A percentile compares a stretch with the other conserved stretches of the same genome.
Evolutionary conservation across 1,140 invertebrate species (phyloP).

Genomic region (Littorina saxatilis): DNA sequence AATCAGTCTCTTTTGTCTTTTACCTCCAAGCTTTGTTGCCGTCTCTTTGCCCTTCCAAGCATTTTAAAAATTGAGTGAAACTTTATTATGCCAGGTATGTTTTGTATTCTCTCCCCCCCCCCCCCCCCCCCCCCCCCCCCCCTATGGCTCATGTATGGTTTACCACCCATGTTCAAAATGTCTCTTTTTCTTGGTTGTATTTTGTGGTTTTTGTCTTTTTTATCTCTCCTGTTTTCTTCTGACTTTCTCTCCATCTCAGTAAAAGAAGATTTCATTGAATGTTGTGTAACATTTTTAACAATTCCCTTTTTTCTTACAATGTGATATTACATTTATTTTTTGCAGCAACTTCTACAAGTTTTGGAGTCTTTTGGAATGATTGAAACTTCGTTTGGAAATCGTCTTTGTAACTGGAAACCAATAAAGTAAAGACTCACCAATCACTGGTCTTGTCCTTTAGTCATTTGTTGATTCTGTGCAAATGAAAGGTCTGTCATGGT

Average conservation of each 20-base stretch:
- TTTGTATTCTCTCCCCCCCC: too few relatives aligned
- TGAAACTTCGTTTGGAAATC: constrained; percentile 13
- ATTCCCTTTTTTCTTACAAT: constrained; percentile 21
- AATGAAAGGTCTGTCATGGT: too few relatives aligned
- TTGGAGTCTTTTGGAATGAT: constrained; percentile 20
- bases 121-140: too few relatives aligned
- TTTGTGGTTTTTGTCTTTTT: neutral
- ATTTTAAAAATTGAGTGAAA: neutral
- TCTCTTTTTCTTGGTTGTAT: too few relatives aligned
- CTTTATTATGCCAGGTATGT: neutral
- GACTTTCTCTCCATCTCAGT: neutral
- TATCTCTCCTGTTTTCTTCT: neutral
- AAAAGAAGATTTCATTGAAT: constrained; percentile 41
- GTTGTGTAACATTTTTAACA: constrained; percentile 43
- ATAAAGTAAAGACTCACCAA: neutral
- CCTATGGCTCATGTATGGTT: too few relatives aligned
- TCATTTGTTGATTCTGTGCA: too few relatives aligned
- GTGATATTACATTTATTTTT: constrained; percentile 26
- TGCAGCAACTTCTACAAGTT: constrained; percentile 16
- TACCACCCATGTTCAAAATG: too few relatives aligned
- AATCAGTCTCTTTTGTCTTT: neutral
- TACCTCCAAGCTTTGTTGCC: neutral
- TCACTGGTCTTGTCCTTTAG: neutral
- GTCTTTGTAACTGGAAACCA: constrained; percentile 28
- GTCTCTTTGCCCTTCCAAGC: neutral